Conservation (phyloP, 2,888 invertebrate genomes). For the Troides oblongomaculatus region DNA sequence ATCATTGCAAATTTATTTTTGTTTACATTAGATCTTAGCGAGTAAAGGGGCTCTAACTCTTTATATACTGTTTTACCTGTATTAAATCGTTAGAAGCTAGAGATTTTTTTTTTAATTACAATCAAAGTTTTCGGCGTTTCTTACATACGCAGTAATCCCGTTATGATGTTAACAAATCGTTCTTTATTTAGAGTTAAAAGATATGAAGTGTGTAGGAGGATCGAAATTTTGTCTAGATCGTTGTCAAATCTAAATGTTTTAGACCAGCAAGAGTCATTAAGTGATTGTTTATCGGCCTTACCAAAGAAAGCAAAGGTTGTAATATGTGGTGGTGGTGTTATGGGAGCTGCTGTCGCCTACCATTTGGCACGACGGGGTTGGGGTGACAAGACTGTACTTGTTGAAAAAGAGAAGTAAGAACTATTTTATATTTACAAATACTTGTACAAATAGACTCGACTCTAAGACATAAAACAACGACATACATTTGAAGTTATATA, state of each 20-base stretch:
- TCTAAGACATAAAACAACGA: too few species aligned
- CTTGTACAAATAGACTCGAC: too few species aligned
- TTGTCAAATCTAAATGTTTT: slow-evolving; percentile 54
- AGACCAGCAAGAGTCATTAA: slow-evolving; percentile 58
- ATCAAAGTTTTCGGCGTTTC: slow-evolving; percentile 31
- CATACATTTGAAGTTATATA: too few species aligned
- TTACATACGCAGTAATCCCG: slow-evolving; percentile 40
- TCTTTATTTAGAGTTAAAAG: slow-evolving; percentile 39
- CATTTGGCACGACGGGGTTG: slow-evolving; percentile 91
- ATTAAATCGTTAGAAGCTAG: slow-evolving; percentile 38
- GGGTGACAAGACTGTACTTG: slow-evolving; percentile 88
- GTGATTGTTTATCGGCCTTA: slow-evolving; percentile 55
- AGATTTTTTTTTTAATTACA: slow-evolving; percentile 36
- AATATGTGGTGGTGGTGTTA: slow-evolving; percentile 95
- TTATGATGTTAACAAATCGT: slow-evolving; percentile 45
- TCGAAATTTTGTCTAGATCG: slow-evolving; percentile 40
- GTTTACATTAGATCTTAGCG: too few species aligned
- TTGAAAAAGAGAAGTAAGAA: slow-evolving; percentile 90
- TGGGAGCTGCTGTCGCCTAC: slow-evolving; percentile 95
- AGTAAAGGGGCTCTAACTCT: background rate
- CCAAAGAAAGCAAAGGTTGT: slow-evolving; percentile 84
- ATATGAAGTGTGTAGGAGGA: slow-evolving; percentile 36
- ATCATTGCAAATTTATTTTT: too few species aligned
- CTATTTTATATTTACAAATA: background rate
- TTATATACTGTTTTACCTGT: slow-evolving; percentile 10